Base-by-base conservation (phyloP, 2,797 vertebrate species). In the Tapirus indicus region DNA sequence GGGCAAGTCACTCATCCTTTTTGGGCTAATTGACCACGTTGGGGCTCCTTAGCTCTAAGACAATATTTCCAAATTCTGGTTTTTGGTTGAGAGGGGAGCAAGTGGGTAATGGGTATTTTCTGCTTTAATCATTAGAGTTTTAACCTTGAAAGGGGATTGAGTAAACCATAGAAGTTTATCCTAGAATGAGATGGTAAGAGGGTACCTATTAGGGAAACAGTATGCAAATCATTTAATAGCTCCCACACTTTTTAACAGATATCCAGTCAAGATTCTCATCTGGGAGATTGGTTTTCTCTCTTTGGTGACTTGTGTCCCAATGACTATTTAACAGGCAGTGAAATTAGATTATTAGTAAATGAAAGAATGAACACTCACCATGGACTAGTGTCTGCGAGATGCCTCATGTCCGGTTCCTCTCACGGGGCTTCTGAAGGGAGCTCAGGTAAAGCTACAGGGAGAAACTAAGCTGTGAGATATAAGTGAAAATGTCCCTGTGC, bases 311-410 rank as follows among this genome's bases (percentile, higher is more conserved):
- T 52, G 16, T 87, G 83, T 41, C 58, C 47, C 84, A 49, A 0
- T 66, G 58, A 83, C 64, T 79, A 87, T 78, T 88, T 86, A 52
- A 93, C 1, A 96, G 94, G 25, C 3, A 89, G 32, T 52, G 93
- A 85, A 97, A 86, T 72, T 44, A 93, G 82, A 86, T 93, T 93
- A 93, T 47, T 64, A 88, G 32, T 38, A 85, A 95, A 52, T 38
- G 80, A 80, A 78, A 85, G 93, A 41, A 18, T 2, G 1, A 20
- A n/a, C 20, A 35, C 25, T 41, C 49, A 62, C 44, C 38, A 25
- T 7, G 32, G 27, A 90, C 62, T 29, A 60, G 77, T 44, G 85
- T 85, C 47, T 77, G 85, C 60, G 71, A 32, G 12, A 71, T 90
- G 14, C 23, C 44, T 14, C 49, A 25, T 2, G 10, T 72, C 32